Conservation (phyloP, 1,140 invertebrate species). For the Macrosteles quadrilineatus region DNA sequence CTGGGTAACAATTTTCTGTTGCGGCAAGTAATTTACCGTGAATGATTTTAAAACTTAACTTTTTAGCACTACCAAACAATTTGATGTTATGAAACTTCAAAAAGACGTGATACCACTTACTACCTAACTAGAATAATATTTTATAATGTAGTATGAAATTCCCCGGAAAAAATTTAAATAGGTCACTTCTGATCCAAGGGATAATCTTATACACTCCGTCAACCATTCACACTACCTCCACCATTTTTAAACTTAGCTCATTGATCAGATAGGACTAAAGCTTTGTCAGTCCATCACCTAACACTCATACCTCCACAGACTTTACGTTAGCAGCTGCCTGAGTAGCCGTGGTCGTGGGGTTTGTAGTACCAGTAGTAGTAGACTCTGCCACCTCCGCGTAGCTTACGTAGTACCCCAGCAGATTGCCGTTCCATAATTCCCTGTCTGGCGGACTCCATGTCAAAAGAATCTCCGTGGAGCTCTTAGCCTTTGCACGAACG, state of each 20-base stretch:
- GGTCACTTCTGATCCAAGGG: too few species aligned
- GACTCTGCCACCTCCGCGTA: constrained; percentile 62
- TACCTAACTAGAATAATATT: too few species aligned
- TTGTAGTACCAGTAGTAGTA: background rate
- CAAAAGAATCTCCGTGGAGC: constrained; percentile 85
- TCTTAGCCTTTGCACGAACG: constrained; percentile 81
- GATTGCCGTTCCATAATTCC: constrained; percentile 87
- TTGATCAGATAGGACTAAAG: too few species aligned
- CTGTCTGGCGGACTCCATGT: constrained; percentile 86
- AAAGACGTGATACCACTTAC: background rate
- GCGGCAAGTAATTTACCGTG: too few species aligned
- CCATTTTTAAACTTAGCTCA: too few species aligned
- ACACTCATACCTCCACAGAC: constrained; percentile 71
- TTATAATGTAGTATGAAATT: too few species aligned
- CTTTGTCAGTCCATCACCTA: too few species aligned
- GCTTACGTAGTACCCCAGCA: constrained; percentile 91
- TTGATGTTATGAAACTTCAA: background rate
- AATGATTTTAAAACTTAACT: too few species aligned
- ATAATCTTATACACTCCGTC: background rate
- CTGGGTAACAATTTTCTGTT: too few species aligned
- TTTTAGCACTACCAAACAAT: background rate
- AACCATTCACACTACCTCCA: background rate
- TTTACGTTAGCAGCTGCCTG: constrained; percentile 56
- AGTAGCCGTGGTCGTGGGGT: constrained; percentile 39
- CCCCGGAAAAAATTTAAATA: too few species aligned